phyloP scores from a whole-genome alignment of 2,888 invertebrate genomes.

The Sarcophaga rosellei region DNA sequence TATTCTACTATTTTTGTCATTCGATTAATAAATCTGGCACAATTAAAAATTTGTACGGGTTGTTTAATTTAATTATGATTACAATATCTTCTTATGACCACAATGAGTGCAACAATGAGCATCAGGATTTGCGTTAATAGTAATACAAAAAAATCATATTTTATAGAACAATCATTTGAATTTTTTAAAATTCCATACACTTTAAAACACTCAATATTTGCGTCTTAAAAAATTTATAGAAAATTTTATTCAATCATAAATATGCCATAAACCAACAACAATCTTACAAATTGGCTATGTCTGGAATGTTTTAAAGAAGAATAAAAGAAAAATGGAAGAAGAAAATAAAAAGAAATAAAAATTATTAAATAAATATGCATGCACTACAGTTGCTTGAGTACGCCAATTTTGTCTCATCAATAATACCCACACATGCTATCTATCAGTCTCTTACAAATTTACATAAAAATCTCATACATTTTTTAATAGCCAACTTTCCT shows the following conservation, averaged over 20 bases:
- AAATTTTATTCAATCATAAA: not conserved
- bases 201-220: not conserved
- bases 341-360: not conserved
- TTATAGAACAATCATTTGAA: not conserved
- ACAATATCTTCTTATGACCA: too few relatives aligned
- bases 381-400: too few relatives aligned
- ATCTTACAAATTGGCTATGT: not conserved
- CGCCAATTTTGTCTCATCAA: conserved; percentile 19
- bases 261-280: not conserved
- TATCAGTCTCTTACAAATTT: conserved; percentile 43
- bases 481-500: conserved; percentile 24
- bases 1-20: too few relatives aligned
- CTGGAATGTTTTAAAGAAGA: too few relatives aligned
- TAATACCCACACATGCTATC: conserved; percentile 4
- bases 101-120: too few relatives aligned
- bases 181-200: not conserved
- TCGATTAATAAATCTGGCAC: too few relatives aligned
- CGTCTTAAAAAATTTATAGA: not conserved
- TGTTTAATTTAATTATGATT: too few relatives aligned
- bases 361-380: not conserved
- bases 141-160: not conserved
- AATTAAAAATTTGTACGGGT: too few relatives aligned
- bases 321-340: too few relatives aligned
- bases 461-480: conserved; percentile 57
- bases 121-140: too few relatives aligned